Evolutionary conservation across 2,797 vertebrate genomes (phyloP).

Genomic region (Dallia pectoralis): DNA sequence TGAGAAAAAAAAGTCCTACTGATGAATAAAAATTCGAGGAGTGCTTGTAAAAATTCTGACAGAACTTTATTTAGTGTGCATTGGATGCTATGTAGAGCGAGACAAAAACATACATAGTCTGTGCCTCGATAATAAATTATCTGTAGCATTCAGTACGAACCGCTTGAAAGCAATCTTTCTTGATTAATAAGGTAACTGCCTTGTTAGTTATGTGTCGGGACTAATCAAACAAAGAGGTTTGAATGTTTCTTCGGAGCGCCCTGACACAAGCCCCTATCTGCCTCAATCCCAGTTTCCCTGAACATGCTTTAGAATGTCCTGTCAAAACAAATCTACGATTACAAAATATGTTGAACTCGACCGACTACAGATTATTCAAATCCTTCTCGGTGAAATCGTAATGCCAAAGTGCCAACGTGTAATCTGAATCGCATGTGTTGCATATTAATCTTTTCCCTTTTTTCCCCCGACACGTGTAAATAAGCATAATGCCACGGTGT

Average conservation of each 20-base stretch:
- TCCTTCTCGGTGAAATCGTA: constrained; percentile 64
- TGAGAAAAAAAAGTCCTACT: constrained; percentile 71
- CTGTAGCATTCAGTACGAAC: background rate
- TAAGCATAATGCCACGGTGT: constrained; percentile 55
- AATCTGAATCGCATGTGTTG: constrained; percentile 62
- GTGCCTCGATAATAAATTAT: background rate
- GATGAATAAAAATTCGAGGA: constrained; percentile 50
- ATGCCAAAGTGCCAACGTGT: constrained; percentile 60
- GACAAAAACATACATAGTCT: background rate
- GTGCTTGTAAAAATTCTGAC: background rate
- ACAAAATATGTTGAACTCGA: constrained; percentile 68
- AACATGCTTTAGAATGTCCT: constrained; percentile 50
- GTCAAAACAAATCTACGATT: constrained; percentile 69
- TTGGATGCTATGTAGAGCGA: background rate
- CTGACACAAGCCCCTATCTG: constrained; percentile 45
- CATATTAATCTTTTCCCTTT: constrained; percentile 53
- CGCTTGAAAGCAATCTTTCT: background rate
- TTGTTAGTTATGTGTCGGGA: constrained; percentile 5
- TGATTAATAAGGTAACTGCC: constrained; percentile 1
- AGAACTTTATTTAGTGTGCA: background rate
- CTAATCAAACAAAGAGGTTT: constrained; percentile 30
- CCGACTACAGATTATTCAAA: constrained; percentile 70
- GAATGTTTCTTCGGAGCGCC: constrained; percentile 38
- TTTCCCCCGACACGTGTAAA: constrained; percentile 56
- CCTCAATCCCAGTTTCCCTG: constrained; percentile 56